Evolutionary conservation across 2,797 vertebrate species (phyloP).

Genomic region (Rhodeus uyekii): DNA sequence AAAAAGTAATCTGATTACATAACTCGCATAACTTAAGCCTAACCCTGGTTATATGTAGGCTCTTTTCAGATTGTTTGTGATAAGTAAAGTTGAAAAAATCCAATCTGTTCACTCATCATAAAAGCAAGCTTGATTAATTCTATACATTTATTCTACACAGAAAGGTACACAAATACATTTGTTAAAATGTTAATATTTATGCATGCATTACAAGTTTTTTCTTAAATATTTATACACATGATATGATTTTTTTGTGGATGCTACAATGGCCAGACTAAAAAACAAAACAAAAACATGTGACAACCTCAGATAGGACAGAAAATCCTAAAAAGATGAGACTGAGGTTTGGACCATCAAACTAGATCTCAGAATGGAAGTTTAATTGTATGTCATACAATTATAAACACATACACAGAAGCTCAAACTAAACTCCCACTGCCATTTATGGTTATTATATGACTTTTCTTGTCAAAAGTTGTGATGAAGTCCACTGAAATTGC

Average conservation of each 20-base stretch:
- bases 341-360: slow-evolving; percentile 5
- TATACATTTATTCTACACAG: neutral
- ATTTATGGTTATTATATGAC: slow-evolving; percentile 4
- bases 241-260: neutral
- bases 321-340: slow-evolving; percentile 9
- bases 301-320: neutral
- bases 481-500: neutral
- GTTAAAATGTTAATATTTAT: neutral
- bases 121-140: neutral
- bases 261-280: neutral
- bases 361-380: slow-evolving; percentile 28
- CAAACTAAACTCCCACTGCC: neutral
- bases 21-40: neutral
- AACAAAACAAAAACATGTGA: neutral
- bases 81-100: neutral
- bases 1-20: neutral
- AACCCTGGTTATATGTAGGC: neutral
- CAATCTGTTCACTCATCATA: neutral
- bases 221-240: too few relatives aligned
- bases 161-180: neutral
- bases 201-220: too few relatives aligned
- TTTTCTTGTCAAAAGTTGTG: slow-evolving; percentile 1
- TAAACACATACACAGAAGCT: slow-evolving; percentile 1
- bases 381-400: slow-evolving; percentile 26
- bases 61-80: too few relatives aligned